phyloP scores from a whole-genome alignment of 2,888 invertebrate species.

The Sturmia bella region DNA sequence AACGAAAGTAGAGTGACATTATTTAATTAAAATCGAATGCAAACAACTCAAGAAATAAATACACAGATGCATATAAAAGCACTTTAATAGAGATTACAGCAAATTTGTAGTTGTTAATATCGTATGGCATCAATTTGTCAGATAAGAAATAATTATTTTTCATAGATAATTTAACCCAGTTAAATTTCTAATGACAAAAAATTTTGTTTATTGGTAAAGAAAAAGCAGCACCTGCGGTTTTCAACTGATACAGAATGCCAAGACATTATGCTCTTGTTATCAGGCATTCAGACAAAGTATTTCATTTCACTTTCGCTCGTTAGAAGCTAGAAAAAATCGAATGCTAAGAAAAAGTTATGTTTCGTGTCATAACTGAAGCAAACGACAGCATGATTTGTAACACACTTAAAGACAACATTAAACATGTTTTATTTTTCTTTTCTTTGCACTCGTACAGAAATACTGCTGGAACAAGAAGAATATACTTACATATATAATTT shows the following conservation, averaged over 20 bases:
- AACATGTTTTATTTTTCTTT: constrained; percentile 30
- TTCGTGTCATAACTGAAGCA: constrained; percentile 55
- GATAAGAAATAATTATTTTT: not conserved
- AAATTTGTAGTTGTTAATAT: not conserved
- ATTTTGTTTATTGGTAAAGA: not conserved
- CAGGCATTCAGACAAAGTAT: constrained; percentile 34
- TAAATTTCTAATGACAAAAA: constrained; percentile 16
- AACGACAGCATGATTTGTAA: constrained; percentile 46
- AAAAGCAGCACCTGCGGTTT: constrained; percentile 40
- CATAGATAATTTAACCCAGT: constrained; percentile 1
- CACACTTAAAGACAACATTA: constrained; percentile 34
- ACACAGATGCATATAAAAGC: not conserved
- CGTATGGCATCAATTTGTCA: too few species aligned
- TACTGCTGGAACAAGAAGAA: too few species aligned
- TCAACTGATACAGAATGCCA: constrained; percentile 10
- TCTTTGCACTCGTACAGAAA: too few species aligned
- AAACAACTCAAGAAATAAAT: not conserved
- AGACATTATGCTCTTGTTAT: constrained; percentile 31
- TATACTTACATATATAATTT: too few species aligned
- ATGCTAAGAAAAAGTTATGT: constrained; percentile 21
- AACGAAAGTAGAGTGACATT: constrained; percentile 1
- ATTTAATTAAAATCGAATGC: constrained; percentile 27
- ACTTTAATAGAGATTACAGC: not conserved
- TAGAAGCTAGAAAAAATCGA: constrained; percentile 61
- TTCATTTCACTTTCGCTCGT: constrained; percentile 70